Conservation (phyloP, 2,797 vertebrate genomes). For the Hippopotamyrus pictus region DNA sequence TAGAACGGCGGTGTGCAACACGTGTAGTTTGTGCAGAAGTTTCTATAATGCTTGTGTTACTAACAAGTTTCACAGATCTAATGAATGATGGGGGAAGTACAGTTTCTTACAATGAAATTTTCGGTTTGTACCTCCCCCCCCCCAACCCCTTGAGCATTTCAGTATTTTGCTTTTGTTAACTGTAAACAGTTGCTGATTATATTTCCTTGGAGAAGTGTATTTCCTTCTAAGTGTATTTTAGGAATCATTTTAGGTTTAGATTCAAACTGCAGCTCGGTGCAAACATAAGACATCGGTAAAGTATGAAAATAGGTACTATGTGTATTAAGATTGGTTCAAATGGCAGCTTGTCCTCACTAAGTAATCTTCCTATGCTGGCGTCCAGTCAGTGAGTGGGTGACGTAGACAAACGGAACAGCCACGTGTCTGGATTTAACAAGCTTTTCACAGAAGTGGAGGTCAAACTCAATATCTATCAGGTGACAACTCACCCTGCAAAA, state of each 20-base stretch:
- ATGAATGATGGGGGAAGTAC: neutral
- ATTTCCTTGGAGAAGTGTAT: slow-evolving; percentile 11
- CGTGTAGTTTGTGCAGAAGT: neutral
- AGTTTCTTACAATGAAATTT: slow-evolving; percentile 20
- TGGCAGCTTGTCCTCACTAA: neutral
- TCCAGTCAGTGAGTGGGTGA: neutral
- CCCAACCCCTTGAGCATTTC: slow-evolving; percentile 12
- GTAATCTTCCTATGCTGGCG: neutral
- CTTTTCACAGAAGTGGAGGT: neutral
- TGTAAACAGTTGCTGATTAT: slow-evolving; percentile 5
- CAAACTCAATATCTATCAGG: neutral
- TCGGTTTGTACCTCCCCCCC: slow-evolving; percentile 20
- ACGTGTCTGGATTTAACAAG: neutral
- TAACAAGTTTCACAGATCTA: neutral
- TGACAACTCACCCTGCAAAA: neutral
- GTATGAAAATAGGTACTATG: neutral
- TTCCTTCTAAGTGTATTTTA: neutral
- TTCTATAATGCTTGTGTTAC: slow-evolving; percentile 30
- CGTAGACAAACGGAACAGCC: neutral
- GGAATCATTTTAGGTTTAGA: neutral
- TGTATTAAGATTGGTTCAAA: neutral
- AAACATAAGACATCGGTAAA: neutral
- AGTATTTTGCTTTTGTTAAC: slow-evolving; percentile 17
- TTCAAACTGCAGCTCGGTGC: neutral
- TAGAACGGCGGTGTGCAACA: neutral